Conservation (phyloP, 2,888 invertebrate species). For the Cataglyphis albicans region DNA sequence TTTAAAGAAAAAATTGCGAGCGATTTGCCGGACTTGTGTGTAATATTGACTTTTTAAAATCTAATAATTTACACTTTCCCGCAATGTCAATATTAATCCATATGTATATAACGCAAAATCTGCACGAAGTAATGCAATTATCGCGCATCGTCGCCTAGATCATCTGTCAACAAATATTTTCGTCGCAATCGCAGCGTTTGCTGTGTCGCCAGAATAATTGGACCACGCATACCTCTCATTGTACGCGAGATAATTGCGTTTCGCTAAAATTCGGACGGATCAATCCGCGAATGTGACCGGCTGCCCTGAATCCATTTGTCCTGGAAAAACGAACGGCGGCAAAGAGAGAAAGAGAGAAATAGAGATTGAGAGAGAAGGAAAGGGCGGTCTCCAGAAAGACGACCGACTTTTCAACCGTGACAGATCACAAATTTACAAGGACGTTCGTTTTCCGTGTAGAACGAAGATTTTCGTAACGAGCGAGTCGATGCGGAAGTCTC, state of each 20-base stretch:
- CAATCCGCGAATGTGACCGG: constrained; percentile 21
- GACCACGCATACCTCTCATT: constrained; percentile 19
- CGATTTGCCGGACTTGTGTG: neutral
- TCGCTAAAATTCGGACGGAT: constrained; percentile 30
- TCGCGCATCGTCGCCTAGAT: constrained; percentile 27
- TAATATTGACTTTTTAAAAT: constrained; percentile 36
- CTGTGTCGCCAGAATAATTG: constrained; percentile 36
- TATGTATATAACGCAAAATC: constrained; percentile 35
- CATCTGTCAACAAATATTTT: constrained; percentile 49
- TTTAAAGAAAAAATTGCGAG: neutral
- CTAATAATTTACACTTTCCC: neutral
- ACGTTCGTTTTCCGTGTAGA: constrained; percentile 40
- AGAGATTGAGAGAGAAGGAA: neutral
- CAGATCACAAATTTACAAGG: constrained; percentile 58
- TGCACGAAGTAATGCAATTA: constrained; percentile 45
- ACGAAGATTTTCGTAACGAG: constrained; percentile 15
- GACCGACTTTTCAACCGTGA: constrained; percentile 66
- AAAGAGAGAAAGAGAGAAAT: neutral
- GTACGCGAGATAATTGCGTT: constrained; percentile 42
- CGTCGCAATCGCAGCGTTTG: constrained; percentile 20
- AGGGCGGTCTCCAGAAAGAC: constrained; percentile 19
- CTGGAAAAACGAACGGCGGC: neutral
- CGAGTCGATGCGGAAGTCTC: constrained; percentile 13
- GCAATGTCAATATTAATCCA: neutral
- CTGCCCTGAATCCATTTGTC: constrained; percentile 32